phyloP scores from a whole-genome alignment of 2,113 vertebrate species.

The Spizaetus ornatus region DNA sequence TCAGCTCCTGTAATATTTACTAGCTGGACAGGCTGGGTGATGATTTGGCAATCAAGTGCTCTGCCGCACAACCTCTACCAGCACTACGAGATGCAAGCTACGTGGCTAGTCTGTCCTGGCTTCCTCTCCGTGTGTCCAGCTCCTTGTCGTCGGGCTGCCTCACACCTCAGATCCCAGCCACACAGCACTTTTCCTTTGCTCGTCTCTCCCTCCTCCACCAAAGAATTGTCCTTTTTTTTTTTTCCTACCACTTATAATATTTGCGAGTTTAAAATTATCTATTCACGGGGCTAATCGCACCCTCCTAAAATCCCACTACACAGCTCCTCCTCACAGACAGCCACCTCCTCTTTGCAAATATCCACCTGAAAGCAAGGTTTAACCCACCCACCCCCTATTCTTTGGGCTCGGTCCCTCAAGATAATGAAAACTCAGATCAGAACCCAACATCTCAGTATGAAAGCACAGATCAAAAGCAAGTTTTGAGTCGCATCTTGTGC shows the following conservation, averaged over 20 bases:
- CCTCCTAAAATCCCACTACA: neutral
- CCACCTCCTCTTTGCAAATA: neutral
- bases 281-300: neutral
- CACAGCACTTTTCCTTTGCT: neutral
- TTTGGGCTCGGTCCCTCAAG: neutral
- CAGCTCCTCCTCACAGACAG: accelerated
- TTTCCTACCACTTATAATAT: neutral
- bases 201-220: neutral
- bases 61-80: neutral
- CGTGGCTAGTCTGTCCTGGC: neutral
- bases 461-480: neutral
- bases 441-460: neutral
- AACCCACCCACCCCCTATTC: neutral
- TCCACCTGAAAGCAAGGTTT: neutral
- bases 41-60: neutral
- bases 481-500: neutral
- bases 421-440: neutral
- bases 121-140: neutral
- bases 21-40: neutral
- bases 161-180: neutral
- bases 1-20: neutral
- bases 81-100: neutral
- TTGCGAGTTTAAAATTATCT: neutral
- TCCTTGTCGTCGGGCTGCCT: neutral
- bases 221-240: neutral